Percentiles rank a stretch among this genome's conserved stretches.
These are phyloP conservation scores for Tipula vernalis DNA, from an alignment of 2,888 invertebrate species.

Conservation along the genomic window DNA sequence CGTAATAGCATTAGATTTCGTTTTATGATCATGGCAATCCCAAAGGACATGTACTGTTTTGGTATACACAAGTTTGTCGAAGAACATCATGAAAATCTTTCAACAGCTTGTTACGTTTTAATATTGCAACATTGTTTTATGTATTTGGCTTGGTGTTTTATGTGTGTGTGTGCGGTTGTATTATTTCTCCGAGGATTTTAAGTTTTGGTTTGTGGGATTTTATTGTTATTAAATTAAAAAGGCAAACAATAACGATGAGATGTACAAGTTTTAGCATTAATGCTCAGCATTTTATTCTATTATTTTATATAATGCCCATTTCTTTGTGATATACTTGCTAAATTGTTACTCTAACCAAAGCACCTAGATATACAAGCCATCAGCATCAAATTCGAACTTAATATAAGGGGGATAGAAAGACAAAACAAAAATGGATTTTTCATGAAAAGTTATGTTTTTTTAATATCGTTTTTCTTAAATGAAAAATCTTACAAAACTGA, in stretches of 20 bases:
- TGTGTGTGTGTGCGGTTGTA: not conserved
- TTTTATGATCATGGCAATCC: not conserved
- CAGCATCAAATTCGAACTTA: no score
- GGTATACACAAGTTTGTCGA: not conserved
- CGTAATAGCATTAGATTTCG: not conserved
- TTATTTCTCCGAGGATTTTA: not conserved
- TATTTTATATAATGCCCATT: no score
- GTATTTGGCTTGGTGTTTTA: not conserved
- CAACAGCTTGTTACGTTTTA: not conserved
- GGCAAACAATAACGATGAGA: not conserved
- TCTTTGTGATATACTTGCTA: no score
- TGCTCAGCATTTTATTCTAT: not conserved
- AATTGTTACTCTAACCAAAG: no score
- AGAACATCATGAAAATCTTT: not conserved
- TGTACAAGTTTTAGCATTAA: not conserved
- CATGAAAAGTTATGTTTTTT: no score
- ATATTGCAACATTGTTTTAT: not conserved
- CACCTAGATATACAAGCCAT: no score
- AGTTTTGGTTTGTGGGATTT: not conserved
- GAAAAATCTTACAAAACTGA: no score
- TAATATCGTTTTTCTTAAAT: no score
- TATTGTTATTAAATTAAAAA: not conserved
- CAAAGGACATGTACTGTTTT: not conserved
- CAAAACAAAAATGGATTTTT: no score
- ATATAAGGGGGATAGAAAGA: no score